Evolutionary conservation across 2,888 invertebrate genomes (phyloP).

Genomic region (Chrysolina americana): DNA sequence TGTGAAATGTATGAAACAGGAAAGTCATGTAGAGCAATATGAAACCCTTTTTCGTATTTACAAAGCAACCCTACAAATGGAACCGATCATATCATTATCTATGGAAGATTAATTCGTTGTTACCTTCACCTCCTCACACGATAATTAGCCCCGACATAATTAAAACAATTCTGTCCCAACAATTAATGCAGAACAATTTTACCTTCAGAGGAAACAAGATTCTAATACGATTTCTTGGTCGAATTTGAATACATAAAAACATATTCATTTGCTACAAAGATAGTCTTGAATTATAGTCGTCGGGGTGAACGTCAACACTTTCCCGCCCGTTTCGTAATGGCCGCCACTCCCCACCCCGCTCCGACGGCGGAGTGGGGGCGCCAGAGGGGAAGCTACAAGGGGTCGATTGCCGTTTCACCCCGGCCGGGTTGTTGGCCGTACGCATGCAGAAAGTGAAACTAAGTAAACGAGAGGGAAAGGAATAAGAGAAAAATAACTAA

Average conservation of each 20-base stretch:
- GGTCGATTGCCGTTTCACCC: conserved; percentile 44
- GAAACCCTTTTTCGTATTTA: no score
- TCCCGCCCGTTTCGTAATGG: conserved; percentile 65
- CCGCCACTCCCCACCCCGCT: conserved; percentile 59
- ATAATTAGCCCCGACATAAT: background rate
- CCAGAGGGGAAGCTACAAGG: conserved; percentile 60
- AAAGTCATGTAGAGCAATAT: no score
- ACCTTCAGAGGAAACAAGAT: conserved; percentile 10
- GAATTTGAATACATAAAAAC: conserved; percentile 40
- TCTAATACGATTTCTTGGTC: conserved; percentile 4
- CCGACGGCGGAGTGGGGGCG: conserved; percentile 58
- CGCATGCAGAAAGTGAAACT: conserved; percentile 63
- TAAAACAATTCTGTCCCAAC: background rate
- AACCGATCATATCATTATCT: no score
- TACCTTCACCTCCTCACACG: background rate
- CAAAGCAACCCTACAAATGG: no score
- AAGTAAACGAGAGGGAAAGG: conserved; percentile 61
- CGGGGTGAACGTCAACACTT: conserved; percentile 56
- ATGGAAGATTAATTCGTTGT: background rate
- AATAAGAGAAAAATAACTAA: conserved; percentile 44
- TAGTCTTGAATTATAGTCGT: conserved; percentile 47
- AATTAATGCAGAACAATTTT: background rate
- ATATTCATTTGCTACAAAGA: conserved; percentile 53
- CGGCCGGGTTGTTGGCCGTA: conserved; percentile 44
- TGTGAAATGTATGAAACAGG: no score